Evolutionary conservation across 2,797 vertebrate species (phyloP).

Genomic region (Lacerta agilis): DNA sequence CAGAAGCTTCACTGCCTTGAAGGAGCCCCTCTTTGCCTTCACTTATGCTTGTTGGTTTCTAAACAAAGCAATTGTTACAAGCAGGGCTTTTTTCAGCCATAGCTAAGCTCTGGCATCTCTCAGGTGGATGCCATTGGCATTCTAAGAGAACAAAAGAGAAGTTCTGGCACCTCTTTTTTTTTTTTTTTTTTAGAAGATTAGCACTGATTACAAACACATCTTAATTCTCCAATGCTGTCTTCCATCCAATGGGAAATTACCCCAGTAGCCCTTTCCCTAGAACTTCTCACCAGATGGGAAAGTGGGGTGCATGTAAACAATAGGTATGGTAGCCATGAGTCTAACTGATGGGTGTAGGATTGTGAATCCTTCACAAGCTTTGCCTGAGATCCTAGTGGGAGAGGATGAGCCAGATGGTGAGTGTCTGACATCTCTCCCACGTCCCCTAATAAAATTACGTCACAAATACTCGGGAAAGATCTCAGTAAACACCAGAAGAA

Average conservation of each 20-base stretch:
- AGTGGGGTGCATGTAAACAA: not conserved
- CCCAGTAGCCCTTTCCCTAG: not conserved
- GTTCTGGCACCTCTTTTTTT: too few relatives aligned
- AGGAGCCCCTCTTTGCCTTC: not conserved
- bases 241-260: not conserved
- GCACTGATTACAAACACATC: not conserved
- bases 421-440: conserved; percentile 67
- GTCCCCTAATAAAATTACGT: conserved; percentile 73
- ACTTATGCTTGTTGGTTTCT: not conserved
- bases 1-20: too few relatives aligned
- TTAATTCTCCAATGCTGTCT: not conserved
- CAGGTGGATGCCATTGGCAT: too few relatives aligned
- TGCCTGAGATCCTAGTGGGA: conserved; percentile 20
- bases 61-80: not conserved
- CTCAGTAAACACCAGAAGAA: conserved; percentile 76
- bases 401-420: conserved; percentile 65
- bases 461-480: conserved; percentile 73
- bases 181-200: too few relatives aligned
- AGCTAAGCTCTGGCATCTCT: not conserved
- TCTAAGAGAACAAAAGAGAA: too few relatives aligned
- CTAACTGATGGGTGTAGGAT: not conserved
- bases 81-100: not conserved
- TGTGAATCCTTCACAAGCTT: not conserved
- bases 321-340: not conserved
- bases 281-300: not conserved